phyloP scores from a whole-genome alignment of 2,797 vertebrate species.

The Pseudotriccus pelzelni region DNA sequence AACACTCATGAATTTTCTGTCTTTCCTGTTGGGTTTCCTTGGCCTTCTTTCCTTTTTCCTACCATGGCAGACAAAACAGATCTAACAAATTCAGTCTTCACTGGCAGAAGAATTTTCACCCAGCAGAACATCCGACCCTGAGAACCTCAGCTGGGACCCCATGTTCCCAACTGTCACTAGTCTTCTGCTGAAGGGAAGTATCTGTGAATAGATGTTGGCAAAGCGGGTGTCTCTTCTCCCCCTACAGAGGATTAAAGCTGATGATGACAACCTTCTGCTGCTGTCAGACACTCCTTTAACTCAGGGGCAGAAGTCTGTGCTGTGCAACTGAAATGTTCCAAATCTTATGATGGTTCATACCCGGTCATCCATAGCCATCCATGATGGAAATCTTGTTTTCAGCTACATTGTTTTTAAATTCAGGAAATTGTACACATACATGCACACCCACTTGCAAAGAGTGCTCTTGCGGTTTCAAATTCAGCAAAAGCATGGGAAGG shows the following conservation, averaged over 20 bases:
- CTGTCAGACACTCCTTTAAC: not conserved
- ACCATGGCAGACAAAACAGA: rapidly evolving
- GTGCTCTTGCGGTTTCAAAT: not conserved
- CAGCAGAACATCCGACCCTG: not conserved
- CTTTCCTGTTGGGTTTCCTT: not conserved
- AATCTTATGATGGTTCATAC: not conserved
- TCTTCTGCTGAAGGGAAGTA: not conserved
- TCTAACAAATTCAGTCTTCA: not conserved
- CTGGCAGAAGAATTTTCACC: not conserved
- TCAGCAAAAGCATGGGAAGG: not conserved
- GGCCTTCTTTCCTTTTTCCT: not conserved
- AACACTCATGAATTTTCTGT: not conserved
- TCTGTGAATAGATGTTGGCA: not conserved
- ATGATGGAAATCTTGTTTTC: not conserved
- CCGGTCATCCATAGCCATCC: not conserved
- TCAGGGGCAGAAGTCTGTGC: not conserved
- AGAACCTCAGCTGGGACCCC: not conserved
- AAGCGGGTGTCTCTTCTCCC: not conserved
- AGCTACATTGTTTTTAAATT: not conserved
- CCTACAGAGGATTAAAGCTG: not conserved
- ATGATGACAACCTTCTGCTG: not conserved
- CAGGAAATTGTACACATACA: not conserved
- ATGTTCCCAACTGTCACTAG: not conserved
- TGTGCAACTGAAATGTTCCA: not conserved
- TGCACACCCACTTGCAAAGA: not conserved